Conservation (phyloP, 2,113 vertebrate species). For the Carettochelys insculpta region DNA sequence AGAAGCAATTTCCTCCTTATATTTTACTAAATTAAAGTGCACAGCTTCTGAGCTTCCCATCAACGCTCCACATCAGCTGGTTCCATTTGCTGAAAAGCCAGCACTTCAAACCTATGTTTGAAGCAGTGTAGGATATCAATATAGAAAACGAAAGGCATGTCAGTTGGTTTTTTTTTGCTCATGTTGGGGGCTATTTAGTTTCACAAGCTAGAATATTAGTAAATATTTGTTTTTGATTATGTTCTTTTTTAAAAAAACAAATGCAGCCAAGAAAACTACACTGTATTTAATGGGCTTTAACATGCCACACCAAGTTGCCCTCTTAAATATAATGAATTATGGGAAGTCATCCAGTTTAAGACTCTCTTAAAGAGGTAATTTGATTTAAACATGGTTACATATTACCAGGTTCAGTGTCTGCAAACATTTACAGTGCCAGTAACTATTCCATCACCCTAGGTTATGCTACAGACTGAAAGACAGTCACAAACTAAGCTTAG, state of each 20-base stretch:
- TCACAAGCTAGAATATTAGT: conserved; percentile 63
- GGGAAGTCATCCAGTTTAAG: conserved; percentile 69
- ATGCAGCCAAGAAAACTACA: conserved; percentile 63
- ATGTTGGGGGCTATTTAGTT: conserved; percentile 52
- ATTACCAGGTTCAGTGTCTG: conserved; percentile 60
- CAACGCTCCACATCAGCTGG: neutral
- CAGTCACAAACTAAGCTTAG: conserved; percentile 40
- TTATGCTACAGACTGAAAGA: conserved; percentile 48
- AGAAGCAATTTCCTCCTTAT: neutral
- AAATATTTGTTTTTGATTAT: conserved; percentile 72
- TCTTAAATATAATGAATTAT: conserved; percentile 66
- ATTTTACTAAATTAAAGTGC: conserved; percentile 20
- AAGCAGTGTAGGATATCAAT: neutral
- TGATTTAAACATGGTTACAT: conserved; percentile 64
- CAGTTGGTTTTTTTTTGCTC: conserved; percentile 36
- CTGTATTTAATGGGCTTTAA: conserved; percentile 67
- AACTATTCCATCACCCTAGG: conserved; percentile 42
- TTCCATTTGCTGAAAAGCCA: conserved; percentile 21
- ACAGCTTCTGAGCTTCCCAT: conserved; percentile 19
- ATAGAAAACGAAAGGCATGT: neutral
- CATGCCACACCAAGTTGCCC: conserved; percentile 55
- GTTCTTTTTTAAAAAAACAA: conserved; percentile 63
- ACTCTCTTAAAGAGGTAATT: conserved; percentile 66
- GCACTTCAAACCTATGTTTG: neutral
- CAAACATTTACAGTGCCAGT: conserved; percentile 64